Evolutionary conservation across 30 jellyfish, hydroid and myxozoan species (phyloP).

Genomic region (Turritopsis rubra): DNA sequence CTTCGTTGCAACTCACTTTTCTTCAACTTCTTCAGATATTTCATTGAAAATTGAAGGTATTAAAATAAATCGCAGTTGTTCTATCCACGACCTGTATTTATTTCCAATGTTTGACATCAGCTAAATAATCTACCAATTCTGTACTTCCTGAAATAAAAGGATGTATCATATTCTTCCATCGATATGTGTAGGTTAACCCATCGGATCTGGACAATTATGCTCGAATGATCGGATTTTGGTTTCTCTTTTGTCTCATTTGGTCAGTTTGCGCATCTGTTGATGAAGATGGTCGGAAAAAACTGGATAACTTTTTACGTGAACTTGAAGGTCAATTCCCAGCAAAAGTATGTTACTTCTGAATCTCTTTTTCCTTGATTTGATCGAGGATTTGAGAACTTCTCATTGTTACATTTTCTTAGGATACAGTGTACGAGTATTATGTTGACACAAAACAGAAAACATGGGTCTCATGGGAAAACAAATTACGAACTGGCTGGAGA

Average conservation of each 20-base stretch:
- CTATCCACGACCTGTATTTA: background rate
- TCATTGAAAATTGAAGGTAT: background rate
- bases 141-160: no score
- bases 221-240: conserved; percentile 95
- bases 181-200: conserved; percentile 49
- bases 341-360: conserved; percentile 41
- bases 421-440: conserved; percentile 89
- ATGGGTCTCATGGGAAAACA: conserved; percentile 95
- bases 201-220: conserved; percentile 67
- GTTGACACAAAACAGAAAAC: conserved; percentile 84
- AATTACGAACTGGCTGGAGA: conserved; percentile 87
- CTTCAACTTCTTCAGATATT: background rate
- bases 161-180: background rate
- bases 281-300: conserved; percentile 85
- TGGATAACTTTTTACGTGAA: conserved; percentile 86
- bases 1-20: background rate
- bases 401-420: conserved; percentile 37
- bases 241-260: conserved; percentile 87
- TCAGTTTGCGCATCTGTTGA: conserved; percentile 95
- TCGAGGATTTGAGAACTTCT: background rate
- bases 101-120: background rate
- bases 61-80: background rate
- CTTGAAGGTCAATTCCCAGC: conserved; percentile 98
- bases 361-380: background rate
- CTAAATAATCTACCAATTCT: background rate